Percentiles rank a stretch among this genome's conserved stretches.
Evolutionary conservation across 1,140 invertebrate genomes (phyloP).

Genomic region (Megalonaias nervosa): DNA sequence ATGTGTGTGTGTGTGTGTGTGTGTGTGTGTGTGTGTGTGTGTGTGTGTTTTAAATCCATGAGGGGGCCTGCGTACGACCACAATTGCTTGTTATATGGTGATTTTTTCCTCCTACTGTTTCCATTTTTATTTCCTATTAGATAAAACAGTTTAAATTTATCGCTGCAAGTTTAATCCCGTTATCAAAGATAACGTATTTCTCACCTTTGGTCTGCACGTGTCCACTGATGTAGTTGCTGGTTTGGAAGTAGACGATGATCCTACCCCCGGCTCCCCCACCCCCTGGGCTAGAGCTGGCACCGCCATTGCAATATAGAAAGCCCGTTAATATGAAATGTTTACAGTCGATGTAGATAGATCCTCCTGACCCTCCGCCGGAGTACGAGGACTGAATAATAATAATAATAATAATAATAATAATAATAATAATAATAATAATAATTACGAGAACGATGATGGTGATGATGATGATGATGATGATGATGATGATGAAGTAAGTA

Average conservation of each 20-base stretch:
- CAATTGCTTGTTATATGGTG: background rate
- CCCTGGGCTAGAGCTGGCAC: constrained; percentile 32
- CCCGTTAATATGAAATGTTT: constrained; percentile 39
- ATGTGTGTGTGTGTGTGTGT: too few relatives aligned
- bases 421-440: constrained; percentile 1
- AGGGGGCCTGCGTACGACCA: too few relatives aligned
- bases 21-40: too few relatives aligned
- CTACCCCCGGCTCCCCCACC: constrained; percentile 57
- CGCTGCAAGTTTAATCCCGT: background rate
- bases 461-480: background rate
- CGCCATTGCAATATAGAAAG: constrained; percentile 47
- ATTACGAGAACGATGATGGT: background rate
- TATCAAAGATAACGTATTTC: background rate
- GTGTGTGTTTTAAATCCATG: too few relatives aligned
- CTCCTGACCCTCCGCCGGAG: constrained; percentile 54
- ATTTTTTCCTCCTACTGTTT: background rate
- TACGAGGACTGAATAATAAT: constrained; percentile 29
- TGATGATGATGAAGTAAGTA: background rate
- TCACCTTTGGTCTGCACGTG: constrained; percentile 51
- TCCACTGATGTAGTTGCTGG: constrained; percentile 47
- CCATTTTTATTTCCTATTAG: background rate
- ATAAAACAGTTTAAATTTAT: background rate
- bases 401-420: constrained; percentile 1
- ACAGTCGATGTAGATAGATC: constrained; percentile 51
- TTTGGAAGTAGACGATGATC: constrained; percentile 41